Base-by-base conservation (phyloP, 2,888 invertebrate genomes). In the Zaprionus obscuricornis region DNA sequence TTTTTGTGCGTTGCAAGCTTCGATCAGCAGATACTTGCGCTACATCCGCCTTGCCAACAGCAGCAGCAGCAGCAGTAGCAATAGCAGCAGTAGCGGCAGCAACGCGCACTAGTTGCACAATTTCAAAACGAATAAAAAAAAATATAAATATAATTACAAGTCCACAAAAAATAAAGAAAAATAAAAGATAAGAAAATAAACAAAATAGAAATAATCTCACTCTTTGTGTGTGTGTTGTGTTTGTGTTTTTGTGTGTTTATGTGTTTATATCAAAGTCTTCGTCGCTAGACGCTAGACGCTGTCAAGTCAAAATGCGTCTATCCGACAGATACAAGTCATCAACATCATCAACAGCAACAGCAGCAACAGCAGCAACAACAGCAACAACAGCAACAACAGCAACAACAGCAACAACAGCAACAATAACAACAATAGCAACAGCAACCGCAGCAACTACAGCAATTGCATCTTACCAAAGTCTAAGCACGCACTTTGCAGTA, bases 391-490 rank as follows among this genome's bases (percentile, higher is more conserved):
- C 63, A 40, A 14, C 58, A 31, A 10, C 47, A 57, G 4, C 52
- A 13, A 10, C 20, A 13, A 10, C 20, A 14, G 4, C 46, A 52
- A 34, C 82, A 82, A 74, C 65, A 79, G 73, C 83, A 83, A 58
- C 70, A 13, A 6, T 39, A 42, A 1, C 47, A 14, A 0, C 31
- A 43, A 14, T 31, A 42, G 11, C 68, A 42, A 5, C 63, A 40
- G 14, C 58, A 31, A 10, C 47, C 52, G 4, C 52, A 13, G 8
- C 20, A 13, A 10, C 20, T 11, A 5, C 46, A 52, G 36, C 82
- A 82, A 74, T 66, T 83, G 73, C 83, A 83, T 60, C 70, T 60
- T 62, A 82, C 65, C 65, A 74, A 68, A 85, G 82, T 74, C 68
- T 37, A 52, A 67, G 75, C 85, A 78, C 85, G 78, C 78, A 78